Conservation (phyloP, 2,797 vertebrate species). For the Hippopotamyrus pictus region DNA sequence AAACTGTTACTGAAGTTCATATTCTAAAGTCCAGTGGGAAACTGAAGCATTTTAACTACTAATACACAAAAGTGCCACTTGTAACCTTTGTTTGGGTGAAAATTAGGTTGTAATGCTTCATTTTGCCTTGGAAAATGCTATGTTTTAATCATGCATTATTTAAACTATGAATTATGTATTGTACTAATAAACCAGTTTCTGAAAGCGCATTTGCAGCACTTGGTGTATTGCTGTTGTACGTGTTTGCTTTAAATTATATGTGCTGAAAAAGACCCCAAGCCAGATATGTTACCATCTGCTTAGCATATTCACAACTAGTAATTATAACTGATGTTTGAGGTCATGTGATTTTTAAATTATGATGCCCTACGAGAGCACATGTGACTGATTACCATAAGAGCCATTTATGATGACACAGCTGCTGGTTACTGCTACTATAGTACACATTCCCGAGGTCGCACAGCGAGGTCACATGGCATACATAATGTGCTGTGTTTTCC, state of each 20-base stretch:
- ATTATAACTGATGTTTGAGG: background rate
- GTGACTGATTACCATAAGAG: background rate
- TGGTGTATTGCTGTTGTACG: background rate
- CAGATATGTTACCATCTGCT: background rate
- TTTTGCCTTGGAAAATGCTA: background rate
- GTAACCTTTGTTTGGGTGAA: background rate
- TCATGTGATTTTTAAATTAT: background rate
- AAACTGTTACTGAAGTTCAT: background rate
- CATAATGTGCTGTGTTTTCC: background rate
- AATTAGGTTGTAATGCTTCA: background rate
- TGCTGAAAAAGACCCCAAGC: background rate
- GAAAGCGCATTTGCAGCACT: background rate
- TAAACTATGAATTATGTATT: background rate
- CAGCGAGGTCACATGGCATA: background rate
- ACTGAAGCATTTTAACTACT: background rate
- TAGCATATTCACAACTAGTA: background rate
- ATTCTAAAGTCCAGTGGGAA: background rate
- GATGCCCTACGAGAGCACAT: background rate
- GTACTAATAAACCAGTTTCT: background rate
- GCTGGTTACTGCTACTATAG: background rate
- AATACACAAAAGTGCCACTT: background rate
- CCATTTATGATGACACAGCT: background rate
- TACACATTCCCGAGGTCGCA: background rate
- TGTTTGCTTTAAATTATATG: background rate
- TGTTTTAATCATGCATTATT: conserved; percentile 7